These are phyloP conservation scores for Caenorhabditis sp. DNA, from an alignment of 2,888 invertebrate genomes.

Conservation along the genomic window DNA sequence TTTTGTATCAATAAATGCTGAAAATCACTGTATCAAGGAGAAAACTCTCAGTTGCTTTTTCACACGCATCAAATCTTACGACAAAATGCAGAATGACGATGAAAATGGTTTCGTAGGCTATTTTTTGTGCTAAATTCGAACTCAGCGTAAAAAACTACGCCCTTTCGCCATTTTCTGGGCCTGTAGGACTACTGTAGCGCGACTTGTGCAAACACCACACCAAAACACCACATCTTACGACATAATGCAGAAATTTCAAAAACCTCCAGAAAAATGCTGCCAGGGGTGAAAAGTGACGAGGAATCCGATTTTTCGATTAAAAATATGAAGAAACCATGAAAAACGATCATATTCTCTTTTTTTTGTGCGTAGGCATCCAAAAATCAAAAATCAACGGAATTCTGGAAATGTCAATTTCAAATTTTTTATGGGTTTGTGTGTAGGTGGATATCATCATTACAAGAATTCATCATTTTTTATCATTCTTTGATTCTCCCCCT, in stretches of 20 bases:
- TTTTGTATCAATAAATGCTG: no score
- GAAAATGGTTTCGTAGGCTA: no score
- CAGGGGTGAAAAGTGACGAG: neutral
- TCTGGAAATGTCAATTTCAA: no score
- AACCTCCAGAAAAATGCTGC: neutral
- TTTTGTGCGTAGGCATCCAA: no score
- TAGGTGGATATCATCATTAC: neutral
- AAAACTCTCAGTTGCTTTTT: neutral
- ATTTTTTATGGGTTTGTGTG: neutral
- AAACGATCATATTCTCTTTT: no score
- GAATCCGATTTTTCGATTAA: neutral
- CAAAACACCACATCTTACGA: neutral
- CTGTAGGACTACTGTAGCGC: no score
- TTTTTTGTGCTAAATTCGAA: neutral
- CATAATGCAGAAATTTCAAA: neutral
- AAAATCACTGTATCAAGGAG: neutral
- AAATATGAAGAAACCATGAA: no score
- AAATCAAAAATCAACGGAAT: no score
- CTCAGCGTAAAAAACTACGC: neutral
- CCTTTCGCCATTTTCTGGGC: neutral
- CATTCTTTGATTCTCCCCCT: neutral
- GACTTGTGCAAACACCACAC: constrained; percentile 9
- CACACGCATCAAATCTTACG: neutral
- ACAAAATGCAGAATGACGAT: neutral
- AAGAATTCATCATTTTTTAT: neutral